Evolutionary conservation across 2,888 invertebrate genomes (phyloP).

Genomic region (Xanthorhoe spadicearia): DNA sequence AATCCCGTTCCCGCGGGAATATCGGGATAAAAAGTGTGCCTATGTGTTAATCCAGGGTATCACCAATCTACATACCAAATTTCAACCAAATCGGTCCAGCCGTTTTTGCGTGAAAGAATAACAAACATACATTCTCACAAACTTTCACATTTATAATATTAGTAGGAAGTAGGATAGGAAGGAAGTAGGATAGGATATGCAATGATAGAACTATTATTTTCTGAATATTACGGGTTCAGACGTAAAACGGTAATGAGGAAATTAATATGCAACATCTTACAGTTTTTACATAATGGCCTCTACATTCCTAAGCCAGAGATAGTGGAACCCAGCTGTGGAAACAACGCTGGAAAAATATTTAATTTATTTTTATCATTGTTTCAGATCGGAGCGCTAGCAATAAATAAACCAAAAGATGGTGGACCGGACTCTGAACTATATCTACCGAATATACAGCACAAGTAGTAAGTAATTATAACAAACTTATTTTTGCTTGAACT

Average conservation of each 20-base stretch:
- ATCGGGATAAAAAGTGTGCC: no score
- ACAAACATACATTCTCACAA: no score
- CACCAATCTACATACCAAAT: no score
- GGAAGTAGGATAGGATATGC: no score
- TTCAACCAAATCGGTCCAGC: no score
- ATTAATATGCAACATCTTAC: not conserved
- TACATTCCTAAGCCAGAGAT: slow-evolving; percentile 28
- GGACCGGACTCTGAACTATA: slow-evolving; percentile 60
- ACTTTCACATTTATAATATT: no score
- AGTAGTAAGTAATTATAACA: slow-evolving; percentile 50
- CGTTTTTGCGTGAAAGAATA: no score
- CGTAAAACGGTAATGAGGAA: not conserved
- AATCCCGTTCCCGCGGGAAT: no score
- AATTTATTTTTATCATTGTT: slow-evolving; percentile 47
- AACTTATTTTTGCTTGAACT: no score
- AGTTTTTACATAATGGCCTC: slow-evolving; percentile 19
- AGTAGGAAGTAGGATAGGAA: no score
- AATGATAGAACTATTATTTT: no score
- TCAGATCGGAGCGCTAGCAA: slow-evolving; percentile 65
- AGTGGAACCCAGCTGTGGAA: slow-evolving; percentile 23
- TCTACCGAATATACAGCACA: slow-evolving; percentile 62
- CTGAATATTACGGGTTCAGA: not conserved
- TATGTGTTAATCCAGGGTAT: no score
- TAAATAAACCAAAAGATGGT: slow-evolving; percentile 63
- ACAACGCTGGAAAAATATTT: slow-evolving; percentile 18